These are phyloP conservation scores for Orthosia incerta DNA, from an alignment of 2,888 invertebrate species.

Conservation along the genomic window DNA sequence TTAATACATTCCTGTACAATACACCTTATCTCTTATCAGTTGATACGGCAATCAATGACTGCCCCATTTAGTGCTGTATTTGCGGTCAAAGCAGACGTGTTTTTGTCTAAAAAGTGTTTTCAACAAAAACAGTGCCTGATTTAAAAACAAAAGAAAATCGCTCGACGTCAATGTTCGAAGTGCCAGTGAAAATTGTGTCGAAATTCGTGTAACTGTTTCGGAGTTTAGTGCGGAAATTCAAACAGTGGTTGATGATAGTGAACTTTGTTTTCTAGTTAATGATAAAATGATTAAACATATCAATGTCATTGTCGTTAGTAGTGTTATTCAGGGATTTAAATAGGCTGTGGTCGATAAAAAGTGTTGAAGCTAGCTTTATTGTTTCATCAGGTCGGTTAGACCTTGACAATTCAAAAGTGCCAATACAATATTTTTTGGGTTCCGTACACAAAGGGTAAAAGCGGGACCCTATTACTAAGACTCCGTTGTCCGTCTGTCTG, in stretches of 20 bases:
- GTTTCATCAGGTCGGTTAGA: too few species aligned
- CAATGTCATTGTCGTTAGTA: conserved; percentile 23
- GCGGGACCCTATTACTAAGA: too few species aligned
- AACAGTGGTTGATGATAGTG: background rate
- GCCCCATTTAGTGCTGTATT: conserved; percentile 34
- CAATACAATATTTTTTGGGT: too few species aligned
- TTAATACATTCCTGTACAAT: conserved; percentile 32
- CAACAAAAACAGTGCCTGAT: background rate
- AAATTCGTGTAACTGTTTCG: background rate
- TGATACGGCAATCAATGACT: conserved; percentile 39
- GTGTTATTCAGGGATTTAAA: background rate
- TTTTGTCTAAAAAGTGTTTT: background rate
- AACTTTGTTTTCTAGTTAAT: conserved; percentile 14
- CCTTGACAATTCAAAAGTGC: too few species aligned
- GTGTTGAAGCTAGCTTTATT: background rate
- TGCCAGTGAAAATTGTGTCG: conserved; percentile 1
- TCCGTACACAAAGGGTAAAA: too few species aligned
- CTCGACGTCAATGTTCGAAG: background rate
- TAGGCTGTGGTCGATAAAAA: background rate
- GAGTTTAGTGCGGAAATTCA: background rate
- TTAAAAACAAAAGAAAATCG: background rate
- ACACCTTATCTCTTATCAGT: conserved; percentile 40
- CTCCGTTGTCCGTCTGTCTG: too few species aligned
- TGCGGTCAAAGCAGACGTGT: conserved; percentile 7
- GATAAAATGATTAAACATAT: conserved; percentile 28